Evolutionary conservation across 64 coral and sea anemone species (phyloP).

Genomic region (Montipora cactus): DNA sequence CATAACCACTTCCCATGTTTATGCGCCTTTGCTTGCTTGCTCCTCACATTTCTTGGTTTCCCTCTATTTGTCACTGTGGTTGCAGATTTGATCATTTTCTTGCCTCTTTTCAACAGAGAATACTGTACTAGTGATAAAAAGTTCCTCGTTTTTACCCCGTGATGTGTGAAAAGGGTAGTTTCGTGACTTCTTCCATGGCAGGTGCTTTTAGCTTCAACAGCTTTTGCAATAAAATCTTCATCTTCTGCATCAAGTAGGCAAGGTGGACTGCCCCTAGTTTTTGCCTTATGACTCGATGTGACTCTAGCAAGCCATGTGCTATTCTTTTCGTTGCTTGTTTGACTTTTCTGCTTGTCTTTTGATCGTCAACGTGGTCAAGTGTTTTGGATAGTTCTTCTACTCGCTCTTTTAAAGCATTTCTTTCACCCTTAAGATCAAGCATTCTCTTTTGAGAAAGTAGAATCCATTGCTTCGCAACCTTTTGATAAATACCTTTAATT

Average conservation of each 20-base stretch:
- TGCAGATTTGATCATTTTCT: not conserved
- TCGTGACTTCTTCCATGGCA: slow-evolving; percentile 1
- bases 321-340: too few relatives aligned
- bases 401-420: not conserved
- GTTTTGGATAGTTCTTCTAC: not conserved
- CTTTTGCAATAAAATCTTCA: slow-evolving; percentile 13
- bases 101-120: not conserved
- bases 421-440: not conserved
- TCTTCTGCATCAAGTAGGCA: not conserved
- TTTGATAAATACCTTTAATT: not conserved
- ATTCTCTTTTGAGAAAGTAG: not conserved
- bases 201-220: not conserved
- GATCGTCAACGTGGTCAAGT: too few relatives aligned
- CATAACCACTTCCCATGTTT: slow-evolving; percentile 33
- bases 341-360: too few relatives aligned
- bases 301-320: not conserved
- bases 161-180: not conserved
- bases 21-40: slow-evolving; percentile 19
- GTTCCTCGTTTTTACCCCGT: not conserved
- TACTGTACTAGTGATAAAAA: not conserved
- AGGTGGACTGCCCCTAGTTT: not conserved
- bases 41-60: not conserved
- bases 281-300: not conserved
- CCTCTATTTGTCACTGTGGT: not conserved
- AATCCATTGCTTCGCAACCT: not conserved